Evolutionary conservation across 2,888 invertebrate genomes (phyloP), one percentile per base, ranked within the genome.

Genomic region (Pterostichus niger): DNA sequence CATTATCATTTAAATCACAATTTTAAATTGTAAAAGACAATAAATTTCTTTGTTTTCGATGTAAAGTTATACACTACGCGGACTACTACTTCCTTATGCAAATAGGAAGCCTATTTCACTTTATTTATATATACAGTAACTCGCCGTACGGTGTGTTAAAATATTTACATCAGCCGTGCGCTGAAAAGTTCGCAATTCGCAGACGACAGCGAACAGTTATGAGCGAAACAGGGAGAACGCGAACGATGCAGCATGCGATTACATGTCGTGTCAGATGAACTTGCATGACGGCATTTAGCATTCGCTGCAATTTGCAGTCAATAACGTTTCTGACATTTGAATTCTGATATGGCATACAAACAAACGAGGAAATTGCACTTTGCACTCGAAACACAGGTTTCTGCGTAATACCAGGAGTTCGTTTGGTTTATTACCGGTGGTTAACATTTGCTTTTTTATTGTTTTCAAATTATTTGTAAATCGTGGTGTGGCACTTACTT

Each of bases 291-390:
- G 59, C 77, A 77, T 77, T 77, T 77, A 56, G 11, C 52, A 17
- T 77, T 49, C 35, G 77, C 13, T 56, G 77, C 77, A 77, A 77
- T 77, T 77, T 77, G 77, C 56, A 77, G 85, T 85, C 85, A 85
- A 84, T 85, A 85, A 85, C 81, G 84, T 84, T 85, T 84, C 85
- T 85, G 85, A 85, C 85, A 85, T 85, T 85, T 86, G 85, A 86
- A 86, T 86, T 85, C 84, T 85, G 84, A 77, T 33, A 56, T 77
- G 77, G 77, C 77, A 24, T 31, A 77, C 73, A 77, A 77, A 77
- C 59, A 77, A 77, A 77, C 54, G 56, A 77, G 77, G 77, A 56
- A 77, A 77, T 77, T 77, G 77, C 77, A 59, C 59, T 59, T 59
- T 59, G 59, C 59, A 56, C 77, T 77, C 33, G 33, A 77, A 56